These are phyloP conservation scores for Pampus argenteus DNA, from an alignment of 2,797 vertebrate genomes.

Conservation along the genomic window DNA sequence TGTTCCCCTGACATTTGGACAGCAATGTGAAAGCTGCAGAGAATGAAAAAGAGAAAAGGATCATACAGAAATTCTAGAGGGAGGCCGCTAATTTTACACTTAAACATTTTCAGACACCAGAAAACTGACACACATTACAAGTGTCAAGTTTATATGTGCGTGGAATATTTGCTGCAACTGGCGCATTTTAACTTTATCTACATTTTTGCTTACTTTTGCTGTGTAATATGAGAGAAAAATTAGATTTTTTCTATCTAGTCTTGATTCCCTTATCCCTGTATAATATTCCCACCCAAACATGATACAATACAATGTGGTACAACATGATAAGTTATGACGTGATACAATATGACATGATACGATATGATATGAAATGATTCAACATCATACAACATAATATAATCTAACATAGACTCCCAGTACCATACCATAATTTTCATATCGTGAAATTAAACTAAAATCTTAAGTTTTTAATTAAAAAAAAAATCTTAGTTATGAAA, in stretches of 20 bases:
- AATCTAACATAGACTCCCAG: too few species aligned
- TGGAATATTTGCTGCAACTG: conserved; percentile 9
- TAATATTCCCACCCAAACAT: not conserved
- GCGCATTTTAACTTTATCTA: conserved; percentile 15
- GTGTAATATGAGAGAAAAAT: conserved; percentile 9
- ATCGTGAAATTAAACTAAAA: not conserved
- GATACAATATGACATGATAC: not conserved
- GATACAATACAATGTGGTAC: not conserved
- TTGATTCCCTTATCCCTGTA: not conserved
- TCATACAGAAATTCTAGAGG: conserved; percentile 47
- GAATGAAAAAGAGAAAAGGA: conserved; percentile 46
- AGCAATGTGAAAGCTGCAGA: conserved; percentile 45
- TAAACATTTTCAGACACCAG: conserved; percentile 9
- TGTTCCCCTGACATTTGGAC: conserved; percentile 67
- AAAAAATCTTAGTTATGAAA: too few species aligned
- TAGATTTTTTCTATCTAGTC: not conserved
- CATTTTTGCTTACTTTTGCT: not conserved
- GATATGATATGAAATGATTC: not conserved
- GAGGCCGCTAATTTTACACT: conserved; percentile 21
- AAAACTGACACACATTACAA: conserved; percentile 20
- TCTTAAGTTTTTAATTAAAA: too few species aligned
- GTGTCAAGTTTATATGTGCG: not conserved
- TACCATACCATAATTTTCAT: not conserved
- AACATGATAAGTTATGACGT: not conserved
- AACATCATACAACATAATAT: not conserved